Evolutionary conservation across 2,113 vertebrate species (phyloP), one percentile per base, ranked within the genome.

Genomic region (Polypterus senegalus): DNA sequence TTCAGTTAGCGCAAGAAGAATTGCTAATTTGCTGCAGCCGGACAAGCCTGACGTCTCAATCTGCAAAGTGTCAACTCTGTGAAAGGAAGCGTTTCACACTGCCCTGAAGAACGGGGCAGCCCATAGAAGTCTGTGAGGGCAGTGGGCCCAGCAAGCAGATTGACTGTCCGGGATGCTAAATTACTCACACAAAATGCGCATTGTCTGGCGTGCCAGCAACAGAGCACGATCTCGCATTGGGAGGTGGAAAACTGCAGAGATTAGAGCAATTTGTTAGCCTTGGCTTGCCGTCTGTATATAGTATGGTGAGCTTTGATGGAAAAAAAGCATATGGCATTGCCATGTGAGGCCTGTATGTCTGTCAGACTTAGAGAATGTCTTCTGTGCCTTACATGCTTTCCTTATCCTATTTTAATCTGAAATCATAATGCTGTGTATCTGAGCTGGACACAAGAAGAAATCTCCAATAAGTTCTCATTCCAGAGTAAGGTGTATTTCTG

Each of bases 1-100:
- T 91, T 85, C 86, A 94, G 93, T 97, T 95, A 97, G 90, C 83
- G 82, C 74, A 77, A 89, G 88, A 91, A 88, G 89, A 91, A 91
- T 89, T 81, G 84, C 85, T 92, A 91, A 92, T 92, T 93, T 90
- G 87, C 87, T 82, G 82, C 88, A 84, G 88, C 84, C 81, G 82
- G 76, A 84, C 83, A 73, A 61, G 83, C 83, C 86, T 90, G 88
- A 96, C 80, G 88, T 94, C 92, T 97, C 92, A 94, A 97, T 98
- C 93, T 91, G 88, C 87, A 64, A 80, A 75, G 79, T 91, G 92
- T 94, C 91, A 94, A 85, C 67, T 67, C 81, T 69, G 71, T 93
- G 92, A 97, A 96, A 91, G 88, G 81, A 72, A 76, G 73, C 65
- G 80, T 81, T 91, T 91, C 85, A 86, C 86, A 80, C 83, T 79